Evolutionary conservation across 1,140 invertebrate genomes (phyloP).

Genomic region (Zaprionus gabonicus): DNA sequence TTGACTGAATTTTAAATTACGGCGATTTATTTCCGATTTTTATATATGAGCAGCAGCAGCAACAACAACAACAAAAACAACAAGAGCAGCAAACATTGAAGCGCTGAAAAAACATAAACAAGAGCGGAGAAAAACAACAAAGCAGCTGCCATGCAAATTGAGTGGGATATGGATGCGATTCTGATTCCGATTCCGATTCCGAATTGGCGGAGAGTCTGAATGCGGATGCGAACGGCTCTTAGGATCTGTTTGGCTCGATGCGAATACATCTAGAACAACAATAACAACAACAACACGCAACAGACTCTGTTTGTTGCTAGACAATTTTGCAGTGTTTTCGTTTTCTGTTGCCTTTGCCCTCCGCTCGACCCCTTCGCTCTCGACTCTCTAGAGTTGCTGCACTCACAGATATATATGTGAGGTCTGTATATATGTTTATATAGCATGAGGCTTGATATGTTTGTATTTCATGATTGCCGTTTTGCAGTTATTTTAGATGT

Average conservation of each 20-base stretch:
- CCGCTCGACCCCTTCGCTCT: background rate
- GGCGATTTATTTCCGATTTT: slow-evolving; percentile 75
- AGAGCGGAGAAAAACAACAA: slow-evolving; percentile 27
- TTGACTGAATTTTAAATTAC: slow-evolving; percentile 80
- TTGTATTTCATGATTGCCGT: slow-evolving; percentile 41
- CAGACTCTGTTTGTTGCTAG: slow-evolving; percentile 22
- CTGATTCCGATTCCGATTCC: slow-evolving; percentile 7
- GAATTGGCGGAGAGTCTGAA: slow-evolving; percentile 18
- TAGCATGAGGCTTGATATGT: slow-evolving; percentile 12
- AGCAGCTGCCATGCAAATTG: slow-evolving; percentile 68
- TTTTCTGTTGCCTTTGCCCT: slow-evolving; percentile 3
- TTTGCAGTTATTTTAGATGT: slow-evolving; percentile 51
- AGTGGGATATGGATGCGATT: slow-evolving; percentile 38
- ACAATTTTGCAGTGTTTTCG: slow-evolving; percentile 7
- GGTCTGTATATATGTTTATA: slow-evolving; percentile 7
- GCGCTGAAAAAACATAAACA: slow-evolving; percentile 15
- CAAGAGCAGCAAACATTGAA: slow-evolving; percentile 21
- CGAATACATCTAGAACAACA: slow-evolving; percentile 20
- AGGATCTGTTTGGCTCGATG: slow-evolving; percentile 22
- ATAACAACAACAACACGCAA: slow-evolving; percentile 17
- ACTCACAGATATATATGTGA: slow-evolving; percentile 8
- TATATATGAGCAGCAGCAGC: slow-evolving; percentile 32
- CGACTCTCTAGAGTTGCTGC: slow-evolving; percentile 18
- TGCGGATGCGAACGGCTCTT: slow-evolving; percentile 8
- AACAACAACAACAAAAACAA: slow-evolving; percentile 3